Evolutionary conservation across 2,113 vertebrate genomes (phyloP), one percentile per base, ranked within the genome.

Genomic region (Ifrita kowaldi): DNA sequence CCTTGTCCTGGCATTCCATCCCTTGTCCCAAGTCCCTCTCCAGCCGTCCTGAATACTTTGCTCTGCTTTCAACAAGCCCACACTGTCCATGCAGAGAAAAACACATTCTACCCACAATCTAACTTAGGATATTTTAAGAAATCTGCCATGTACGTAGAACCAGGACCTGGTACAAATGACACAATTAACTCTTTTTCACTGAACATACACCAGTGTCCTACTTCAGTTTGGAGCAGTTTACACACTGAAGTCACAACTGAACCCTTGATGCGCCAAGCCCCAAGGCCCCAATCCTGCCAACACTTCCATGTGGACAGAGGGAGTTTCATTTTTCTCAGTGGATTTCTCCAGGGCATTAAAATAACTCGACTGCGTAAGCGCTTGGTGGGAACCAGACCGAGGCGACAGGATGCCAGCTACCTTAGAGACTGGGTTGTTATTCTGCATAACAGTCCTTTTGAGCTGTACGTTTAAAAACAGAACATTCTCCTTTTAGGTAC

Each of bases 401-500:
- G 30, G 70, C 0, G 0, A 74, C 22, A n/a, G 42, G 69, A 71
- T 37, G 62, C 52, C 89, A 92, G 0, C 83, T 70, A 87, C 94
- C 84, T 84, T 52, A 84, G 94, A 90, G 84, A 94, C 73, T 17
- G 17, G 2, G 16, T 10, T 93, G 91, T 73, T 92, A 49, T 39
- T 73, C 81, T 82, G 77, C 65, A 8, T 33, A 93, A 55, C 88
- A 47, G 85, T 23, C 56, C 74, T 87, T 60, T 44, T 11, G 33
- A 60, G 50, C 8, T 56, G 56, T 14, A 67, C 41, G 30, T 71
- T 92, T 91, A 78, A 87, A 76, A 89, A 59, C 73, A 95, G 94
- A 95, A 95, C 49, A 22, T 84, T 95, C 77, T 79, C 56, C 28
- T 75, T 82, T 82, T 84, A 89, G 73, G 64, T 75, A 91, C 77